A percentile compares a stretch with the other conserved stretches of the same genome.
These are phyloP conservation scores for Goniozus legneri DNA, from an alignment of 1,140 invertebrate genomes.

Conservation along the genomic window DNA sequence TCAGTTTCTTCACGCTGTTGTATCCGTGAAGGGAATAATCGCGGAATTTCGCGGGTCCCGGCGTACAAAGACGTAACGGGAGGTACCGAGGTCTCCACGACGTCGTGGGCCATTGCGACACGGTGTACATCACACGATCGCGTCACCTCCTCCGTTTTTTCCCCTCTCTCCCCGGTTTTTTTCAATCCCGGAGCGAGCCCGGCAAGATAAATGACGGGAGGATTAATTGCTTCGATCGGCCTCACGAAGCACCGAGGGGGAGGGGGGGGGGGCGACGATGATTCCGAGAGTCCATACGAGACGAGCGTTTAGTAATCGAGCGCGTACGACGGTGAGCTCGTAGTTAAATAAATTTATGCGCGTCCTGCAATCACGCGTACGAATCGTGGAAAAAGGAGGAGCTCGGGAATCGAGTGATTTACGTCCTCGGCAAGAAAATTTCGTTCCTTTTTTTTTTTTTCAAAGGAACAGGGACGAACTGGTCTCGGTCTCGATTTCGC, in stretches of 20 bases:
- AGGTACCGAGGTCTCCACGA: no score
- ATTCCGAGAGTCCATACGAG: conserved; percentile 7
- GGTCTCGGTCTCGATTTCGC: no score
- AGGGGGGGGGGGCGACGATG: background rate
- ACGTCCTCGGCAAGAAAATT: no score
- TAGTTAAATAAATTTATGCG: conserved; percentile 34
- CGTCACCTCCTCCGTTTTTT: background rate
- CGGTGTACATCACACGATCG: conserved; percentile 22
- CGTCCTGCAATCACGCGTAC: conserved; percentile 27
- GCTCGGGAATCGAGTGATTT: conserved; percentile 17
- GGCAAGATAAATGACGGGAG: conserved; percentile 31
- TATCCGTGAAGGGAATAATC: no score
- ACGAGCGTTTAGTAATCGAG: conserved; percentile 20
- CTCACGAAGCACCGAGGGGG: conserved; percentile 15
- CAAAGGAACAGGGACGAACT: no score
- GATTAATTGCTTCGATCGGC: conserved; percentile 25
- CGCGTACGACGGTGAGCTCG: conserved; percentile 7
- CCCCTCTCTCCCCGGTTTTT: background rate
- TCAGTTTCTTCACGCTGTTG: no score
- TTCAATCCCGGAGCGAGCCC: conserved; percentile 13
- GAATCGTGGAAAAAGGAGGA: conserved; percentile 21
- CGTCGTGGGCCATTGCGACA: conserved; percentile 12
- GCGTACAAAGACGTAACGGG: no score
- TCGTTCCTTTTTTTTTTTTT: no score
- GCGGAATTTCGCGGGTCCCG: no score